These are phyloP conservation scores for Mus spicilegus DNA, from an alignment of 2,113 vertebrate genomes.

Conservation along the genomic window DNA sequence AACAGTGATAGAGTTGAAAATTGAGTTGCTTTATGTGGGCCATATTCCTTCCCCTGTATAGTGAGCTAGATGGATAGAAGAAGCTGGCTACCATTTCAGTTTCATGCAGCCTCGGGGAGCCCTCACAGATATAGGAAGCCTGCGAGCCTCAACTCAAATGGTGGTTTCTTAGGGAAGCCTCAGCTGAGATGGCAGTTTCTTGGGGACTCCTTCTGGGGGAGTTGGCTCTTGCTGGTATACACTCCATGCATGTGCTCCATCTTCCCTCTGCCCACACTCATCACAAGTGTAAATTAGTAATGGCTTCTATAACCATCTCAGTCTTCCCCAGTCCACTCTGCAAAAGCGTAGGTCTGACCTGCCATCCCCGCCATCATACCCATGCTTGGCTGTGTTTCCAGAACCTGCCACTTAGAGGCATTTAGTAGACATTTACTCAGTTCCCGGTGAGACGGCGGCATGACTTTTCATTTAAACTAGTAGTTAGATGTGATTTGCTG, in stretches of 20 bases:
- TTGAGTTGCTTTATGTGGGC: background rate
- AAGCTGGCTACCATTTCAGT: background rate
- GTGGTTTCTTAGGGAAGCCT: background rate
- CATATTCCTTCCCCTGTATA: background rate
- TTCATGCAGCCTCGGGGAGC: background rate
- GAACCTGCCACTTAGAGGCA: slow-evolving; percentile 14
- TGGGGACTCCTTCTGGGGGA: background rate
- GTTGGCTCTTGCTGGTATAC: background rate
- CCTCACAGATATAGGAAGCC: background rate
- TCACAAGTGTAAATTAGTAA: background rate
- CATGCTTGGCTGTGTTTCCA: background rate
- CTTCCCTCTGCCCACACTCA: background rate
- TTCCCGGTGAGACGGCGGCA: background rate
- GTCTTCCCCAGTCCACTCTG: background rate
- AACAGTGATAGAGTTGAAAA: background rate
- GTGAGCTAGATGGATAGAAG: background rate
- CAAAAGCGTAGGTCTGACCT: background rate
- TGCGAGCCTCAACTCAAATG: background rate
- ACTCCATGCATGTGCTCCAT: background rate
- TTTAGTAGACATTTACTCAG: slow-evolving; percentile 29
- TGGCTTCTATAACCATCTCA: background rate
- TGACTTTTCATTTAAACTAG: background rate
- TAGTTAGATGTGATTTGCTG: background rate
- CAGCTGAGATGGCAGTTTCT: background rate
- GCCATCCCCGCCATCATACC: background rate